These are phyloP conservation scores for Drosophila eohydei DNA, from an alignment of 2,888 invertebrate species.

Conservation along the genomic window DNA sequence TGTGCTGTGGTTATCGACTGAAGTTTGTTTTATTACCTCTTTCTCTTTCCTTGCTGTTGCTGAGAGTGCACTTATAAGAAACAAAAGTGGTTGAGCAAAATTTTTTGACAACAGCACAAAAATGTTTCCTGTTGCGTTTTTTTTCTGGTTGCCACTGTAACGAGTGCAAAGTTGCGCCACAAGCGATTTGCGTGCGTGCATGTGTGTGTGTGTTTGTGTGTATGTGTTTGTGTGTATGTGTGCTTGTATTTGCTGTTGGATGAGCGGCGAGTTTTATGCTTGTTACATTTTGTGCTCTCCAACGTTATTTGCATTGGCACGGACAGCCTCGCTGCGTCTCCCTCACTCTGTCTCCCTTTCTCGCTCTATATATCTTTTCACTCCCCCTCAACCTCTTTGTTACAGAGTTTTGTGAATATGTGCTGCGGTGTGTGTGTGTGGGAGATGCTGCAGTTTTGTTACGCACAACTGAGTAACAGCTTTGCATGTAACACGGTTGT, in stretches of 20 bases:
- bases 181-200: slow-evolving; percentile 18
- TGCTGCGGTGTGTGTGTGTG: slow-evolving; percentile 23
- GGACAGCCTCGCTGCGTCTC: background rate
- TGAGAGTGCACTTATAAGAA: background rate
- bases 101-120: slow-evolving; percentile 20
- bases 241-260: slow-evolving; percentile 26
- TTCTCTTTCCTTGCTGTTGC: background rate
- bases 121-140: slow-evolving; percentile 25
- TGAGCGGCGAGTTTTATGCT: slow-evolving; percentile 44
- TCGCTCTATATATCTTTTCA: background rate
- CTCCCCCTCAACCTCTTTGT: slow-evolving; percentile 4
- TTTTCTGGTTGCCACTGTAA: slow-evolving; percentile 40
- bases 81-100: slow-evolving; percentile 18
- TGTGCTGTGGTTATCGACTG: background rate
- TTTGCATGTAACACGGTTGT: slow-evolving; percentile 25
- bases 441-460: slow-evolving; percentile 56
- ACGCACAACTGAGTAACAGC: slow-evolving; percentile 41
- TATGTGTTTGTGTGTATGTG: background rate
- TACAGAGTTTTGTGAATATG: slow-evolving; percentile 7
- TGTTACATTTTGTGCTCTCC: slow-evolving; percentile 41
- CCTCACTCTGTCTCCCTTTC: background rate
- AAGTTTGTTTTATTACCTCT: background rate
- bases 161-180: slow-evolving; percentile 32
- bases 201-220: background rate
- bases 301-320: slow-evolving; percentile 27